Evolutionary conservation across 2,113 vertebrate species (phyloP).

Genomic region (Phoenicopterus ruber): DNA sequence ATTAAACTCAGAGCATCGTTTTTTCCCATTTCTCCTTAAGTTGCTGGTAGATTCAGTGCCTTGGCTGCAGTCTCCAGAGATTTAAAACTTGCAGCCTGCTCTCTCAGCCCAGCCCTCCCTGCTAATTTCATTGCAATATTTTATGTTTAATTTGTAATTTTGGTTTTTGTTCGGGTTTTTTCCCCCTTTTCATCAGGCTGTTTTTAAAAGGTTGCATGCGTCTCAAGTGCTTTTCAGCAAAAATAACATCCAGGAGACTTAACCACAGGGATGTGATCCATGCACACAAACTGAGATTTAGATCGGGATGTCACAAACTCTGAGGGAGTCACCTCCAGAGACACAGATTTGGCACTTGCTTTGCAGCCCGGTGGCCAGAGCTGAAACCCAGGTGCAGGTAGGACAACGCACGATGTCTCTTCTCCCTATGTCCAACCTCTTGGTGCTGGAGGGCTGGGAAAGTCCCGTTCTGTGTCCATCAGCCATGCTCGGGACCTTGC

Average conservation of each 20-base stretch:
- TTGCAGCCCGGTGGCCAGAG: not conserved
- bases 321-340: not conserved
- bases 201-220: not conserved
- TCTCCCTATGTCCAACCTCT: not conserved
- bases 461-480: not conserved
- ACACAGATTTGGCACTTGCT: not conserved
- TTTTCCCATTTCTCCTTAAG: not conserved
- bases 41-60: not conserved
- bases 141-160: not conserved
- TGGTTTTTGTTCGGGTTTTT: not conserved
- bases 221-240: not conserved
- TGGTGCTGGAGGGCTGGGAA: not conserved
- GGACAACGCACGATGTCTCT: not conserved
- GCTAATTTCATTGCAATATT: not conserved
- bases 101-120: not conserved
- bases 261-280: not conserved
- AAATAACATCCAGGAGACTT: not conserved
- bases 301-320: not conserved
- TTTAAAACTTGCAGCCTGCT: not conserved
- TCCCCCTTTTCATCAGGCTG: not conserved
- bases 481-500: not conserved
- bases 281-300: not conserved
- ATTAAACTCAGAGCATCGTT: not conserved
- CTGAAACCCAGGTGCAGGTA: not conserved
- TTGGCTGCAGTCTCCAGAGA: not conserved